Evolutionary conservation across 2,113 vertebrate species (phyloP), one percentile per base, ranked within the genome.

Genomic region (Onychostoma macrolepis): DNA sequence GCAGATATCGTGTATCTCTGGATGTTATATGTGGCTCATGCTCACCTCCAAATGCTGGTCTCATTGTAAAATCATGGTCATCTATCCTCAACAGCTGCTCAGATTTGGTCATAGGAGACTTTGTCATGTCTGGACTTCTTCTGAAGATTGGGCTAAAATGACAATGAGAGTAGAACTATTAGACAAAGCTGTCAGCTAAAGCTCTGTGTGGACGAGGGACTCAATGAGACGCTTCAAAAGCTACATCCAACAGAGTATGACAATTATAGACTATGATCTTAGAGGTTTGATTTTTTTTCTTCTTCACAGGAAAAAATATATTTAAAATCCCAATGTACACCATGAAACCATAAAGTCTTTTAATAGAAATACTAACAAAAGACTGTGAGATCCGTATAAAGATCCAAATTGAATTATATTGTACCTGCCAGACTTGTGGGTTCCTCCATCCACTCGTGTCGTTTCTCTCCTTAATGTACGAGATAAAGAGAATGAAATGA

Each of bases 41-140:
- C 95, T 43, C 94, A 99, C 98, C 98, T 97, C 98, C 98, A 87
- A 99, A 99, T 1, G 98, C 97, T 6, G 98, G 98, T 71, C 98
- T 96, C 98, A 99, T 99, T 92, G 98, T 98, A 93, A 99, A 99
- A 77, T 99, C 98, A 0, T 99, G 98, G 92, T 99, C 98, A 0
- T 98, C 97, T 95, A 99, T 99, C 94, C 97, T 95, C 89, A 99
- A 95, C 83, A 99, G 96, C 89, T 99, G 98, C 89, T 99, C 98
- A 15, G 98, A 99, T 89, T 99, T 99, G 0, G 95, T 99, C 92
- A 98, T 92, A 0, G 95, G 96, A 2, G 97, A 97, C 91, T 99
- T 99, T 58, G 98, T 99, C 94, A 98, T 96, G 90, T 99, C 98
- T n/a, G 97, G 96, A 87, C 97, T 99, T 92, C 96, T 93, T 92